Base-by-base conservation (phyloP, 1,140 invertebrate genomes). In the Periplaneta americana region DNA sequence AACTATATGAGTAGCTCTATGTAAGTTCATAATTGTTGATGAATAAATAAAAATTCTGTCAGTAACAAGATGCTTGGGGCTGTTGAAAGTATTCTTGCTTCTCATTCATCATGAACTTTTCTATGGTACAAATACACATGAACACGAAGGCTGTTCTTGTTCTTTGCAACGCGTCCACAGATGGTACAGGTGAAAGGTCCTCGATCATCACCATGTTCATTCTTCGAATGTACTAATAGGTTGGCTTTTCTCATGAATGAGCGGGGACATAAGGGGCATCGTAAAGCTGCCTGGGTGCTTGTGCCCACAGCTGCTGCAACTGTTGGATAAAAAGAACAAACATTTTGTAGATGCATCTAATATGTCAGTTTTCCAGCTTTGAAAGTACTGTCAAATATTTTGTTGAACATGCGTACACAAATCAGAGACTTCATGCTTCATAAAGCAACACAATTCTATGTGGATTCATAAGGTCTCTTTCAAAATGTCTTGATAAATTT, bases 111-210 rank as follows among this genome's bases (percentile, higher is more conserved):
- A 8, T n/a, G n/a, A n/a, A 22, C 36, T 22, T 78, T 48, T 28
- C 39, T 78, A 48, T 78, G 77, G 33, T 78, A 78, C 28, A 37
- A 18, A 39, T 78, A 78, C 8, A 78, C 36, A 48, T 78, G 77
- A 35, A 78, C 82, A 48, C 82, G 80, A 6, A 83, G 80, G 34
- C 82, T 83, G 80, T 83, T 83, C 80, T 75, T 81, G 77, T 83
- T 83, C 80, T 83, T 83, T 31, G 78, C 48, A 33, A 81, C 28
- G 32, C 78, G 39, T 1, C 80, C 80, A 79, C 82, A 83, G 15
- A 77, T 39, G 3, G 76, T 31, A 74, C 82, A 83, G 36, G 32
- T 77, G 75, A 83, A 83, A 33, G 82, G 82, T 32, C 82, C 82
- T 28, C 80, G 80, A 57, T 83, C 75, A 37, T 81, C 80, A 31